These are phyloP conservation scores for Zaprionus kolodkinae DNA, from an alignment of 1,140 invertebrate genomes.

Conservation along the genomic window DNA sequence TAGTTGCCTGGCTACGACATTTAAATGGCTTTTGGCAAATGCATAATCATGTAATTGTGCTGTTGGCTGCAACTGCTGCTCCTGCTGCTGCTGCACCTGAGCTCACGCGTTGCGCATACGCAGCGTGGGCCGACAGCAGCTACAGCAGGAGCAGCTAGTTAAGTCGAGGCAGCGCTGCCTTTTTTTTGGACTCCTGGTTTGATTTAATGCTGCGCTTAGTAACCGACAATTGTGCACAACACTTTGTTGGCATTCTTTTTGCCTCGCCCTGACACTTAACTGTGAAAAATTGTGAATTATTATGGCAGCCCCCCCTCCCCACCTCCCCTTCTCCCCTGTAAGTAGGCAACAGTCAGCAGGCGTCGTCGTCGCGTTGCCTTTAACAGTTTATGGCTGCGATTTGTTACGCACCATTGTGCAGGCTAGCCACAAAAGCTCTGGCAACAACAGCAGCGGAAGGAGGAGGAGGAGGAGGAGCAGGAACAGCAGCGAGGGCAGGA, in stretches of 20 bases:
- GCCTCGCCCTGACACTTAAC: constrained; percentile 75
- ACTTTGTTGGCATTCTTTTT: constrained; percentile 59
- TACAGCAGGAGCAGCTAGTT: constrained; percentile 26
- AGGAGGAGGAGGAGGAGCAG: constrained; percentile 10
- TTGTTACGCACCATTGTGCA: constrained; percentile 80
- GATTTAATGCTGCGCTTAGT: constrained; percentile 75
- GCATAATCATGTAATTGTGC: constrained; percentile 72
- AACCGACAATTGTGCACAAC: constrained; percentile 66
- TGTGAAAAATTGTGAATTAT: constrained; percentile 83
- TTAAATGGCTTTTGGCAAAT: constrained; percentile 61
- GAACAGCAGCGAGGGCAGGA: constrained; percentile 23
- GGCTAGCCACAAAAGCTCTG: constrained; percentile 64
- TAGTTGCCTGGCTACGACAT: constrained; percentile 41
- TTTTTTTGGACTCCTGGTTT: constrained; percentile 42
- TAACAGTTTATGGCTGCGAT: constrained; percentile 76
- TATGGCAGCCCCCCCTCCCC: constrained; percentile 71
- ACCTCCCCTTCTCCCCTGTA: no score
- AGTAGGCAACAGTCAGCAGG: constrained; percentile 42
- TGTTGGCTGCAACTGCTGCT: constrained; percentile 14
- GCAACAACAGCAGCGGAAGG: constrained; percentile 27
- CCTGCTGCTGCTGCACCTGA: constrained; percentile 56
- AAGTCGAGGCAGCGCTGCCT: constrained; percentile 40
- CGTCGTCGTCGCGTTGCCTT: constrained; percentile 48
- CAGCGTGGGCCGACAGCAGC: constrained; percentile 30
- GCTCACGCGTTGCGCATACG: constrained; percentile 59